Base-by-base conservation (phyloP, 64 coral and sea anemone species). In the Orbicella faveolata region DNA sequence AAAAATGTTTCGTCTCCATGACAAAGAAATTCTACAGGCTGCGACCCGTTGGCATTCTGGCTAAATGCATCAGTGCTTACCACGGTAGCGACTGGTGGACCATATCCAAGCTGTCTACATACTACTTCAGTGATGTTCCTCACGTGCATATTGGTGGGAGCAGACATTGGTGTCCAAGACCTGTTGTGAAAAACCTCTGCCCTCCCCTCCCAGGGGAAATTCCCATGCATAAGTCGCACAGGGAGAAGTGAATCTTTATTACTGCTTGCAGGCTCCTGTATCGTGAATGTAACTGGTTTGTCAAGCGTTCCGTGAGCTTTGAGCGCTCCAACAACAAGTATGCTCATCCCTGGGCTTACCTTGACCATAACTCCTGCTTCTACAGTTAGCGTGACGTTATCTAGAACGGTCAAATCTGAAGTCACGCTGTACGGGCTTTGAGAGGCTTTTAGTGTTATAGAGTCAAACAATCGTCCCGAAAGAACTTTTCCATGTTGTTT, bases 131-230 rank as follows among this genome's bases (percentile, higher is more conserved):
- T 52, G 18, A 83, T 21, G 35, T 87, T 76, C 15, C 26, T 37
- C 0, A 18, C 2, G 9, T 18, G 44, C 12, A 9, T 30, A 2
- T 34, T 67, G 1, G 63, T 69, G 4, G 75, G 19, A 10, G n/a
- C 74, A 41, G 74, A 80, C 6, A 96, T 53, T 34, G 90, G 90
- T 69, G 75, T 86, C 94, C 94, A 96, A 3, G 77, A 66, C 4
- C 89, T 81, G 19, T 82, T 36, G n/a, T 93, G 18, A 82, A 80
- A 93, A 8, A 75, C 33, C 44, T 93, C 87, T 7, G 89, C 55
- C 6, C 74, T 75, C 14, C 94, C 94, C 34, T 96, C 65, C 94
- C 94, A 96, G n/a, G 94, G 91, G 33, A 93, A 93, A 44, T 12
- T 75, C 6, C 90, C 94, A 75, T 74, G 87, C 10, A 44, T 15